Percentiles rank a stretch among this genome's conserved stretches.
Conservation (phyloP, 2,888 invertebrate species). For the Rhogogaster chlorosoma region DNA sequence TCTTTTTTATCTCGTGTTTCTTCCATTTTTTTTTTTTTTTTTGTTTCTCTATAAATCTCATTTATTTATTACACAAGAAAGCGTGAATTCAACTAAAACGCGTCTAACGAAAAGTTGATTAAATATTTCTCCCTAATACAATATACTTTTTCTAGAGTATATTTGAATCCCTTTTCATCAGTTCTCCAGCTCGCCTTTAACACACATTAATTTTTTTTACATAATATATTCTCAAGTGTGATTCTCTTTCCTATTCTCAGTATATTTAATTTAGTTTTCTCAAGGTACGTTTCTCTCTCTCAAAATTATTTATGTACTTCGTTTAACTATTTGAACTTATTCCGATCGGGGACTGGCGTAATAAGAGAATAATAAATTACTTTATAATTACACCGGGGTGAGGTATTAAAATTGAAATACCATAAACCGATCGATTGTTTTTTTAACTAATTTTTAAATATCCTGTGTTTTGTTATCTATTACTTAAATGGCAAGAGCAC, state of each 20-base stretch:
- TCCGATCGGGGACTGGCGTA: too few relatives aligned
- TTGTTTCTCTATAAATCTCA: neutral
- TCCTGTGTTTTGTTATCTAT: neutral
- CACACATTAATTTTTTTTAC: constrained; percentile 10
- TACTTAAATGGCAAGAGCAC: constrained; percentile 14
- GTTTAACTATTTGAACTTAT: neutral
- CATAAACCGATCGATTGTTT: constrained; percentile 1
- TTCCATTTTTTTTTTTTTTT: neutral
- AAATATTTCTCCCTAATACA: neutral
- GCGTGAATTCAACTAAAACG: constrained; percentile 4
- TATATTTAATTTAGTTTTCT: constrained; percentile 10
- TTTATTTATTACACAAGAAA: constrained; percentile 9
- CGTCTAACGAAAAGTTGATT: constrained; percentile 4
- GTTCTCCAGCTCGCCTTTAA: neutral
- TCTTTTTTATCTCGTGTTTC: neutral
- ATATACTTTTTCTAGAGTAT: neutral
- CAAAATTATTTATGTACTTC: neutral
- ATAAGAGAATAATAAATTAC: neutral
- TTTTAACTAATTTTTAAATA: neutral
- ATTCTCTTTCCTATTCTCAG: neutral
- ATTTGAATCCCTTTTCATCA: neutral
- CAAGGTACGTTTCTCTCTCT: constrained; percentile 2
- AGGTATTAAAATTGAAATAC: neutral
- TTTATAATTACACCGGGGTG: neutral
- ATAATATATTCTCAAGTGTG: neutral